phyloP scores from a whole-genome alignment of 2,113 vertebrate species.

The Romanogobio albipinnatus region DNA sequence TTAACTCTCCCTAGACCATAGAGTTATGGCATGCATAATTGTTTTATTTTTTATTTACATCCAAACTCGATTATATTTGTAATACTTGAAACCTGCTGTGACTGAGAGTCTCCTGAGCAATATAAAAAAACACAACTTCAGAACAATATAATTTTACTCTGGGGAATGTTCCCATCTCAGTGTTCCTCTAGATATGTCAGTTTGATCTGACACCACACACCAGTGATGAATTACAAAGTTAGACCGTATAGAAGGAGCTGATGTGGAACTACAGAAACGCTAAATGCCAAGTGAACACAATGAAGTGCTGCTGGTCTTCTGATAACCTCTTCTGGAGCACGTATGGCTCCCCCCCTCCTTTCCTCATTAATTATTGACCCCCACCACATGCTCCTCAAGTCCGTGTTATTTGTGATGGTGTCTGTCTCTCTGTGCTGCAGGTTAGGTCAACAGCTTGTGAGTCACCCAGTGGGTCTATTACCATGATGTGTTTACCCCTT shows the following conservation, averaged over 20 bases:
- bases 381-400: conserved; percentile 19
- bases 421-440: conserved; percentile 24
- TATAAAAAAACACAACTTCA: background rate
- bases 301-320: conserved; percentile 30
- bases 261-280: background rate
- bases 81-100: background rate
- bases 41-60: background rate
- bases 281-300: conserved; percentile 30
- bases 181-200: background rate
- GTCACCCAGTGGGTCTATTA: conserved; percentile 26
- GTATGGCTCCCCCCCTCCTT: conserved; percentile 26
- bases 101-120: background rate
- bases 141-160: background rate
- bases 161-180: background rate
- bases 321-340: conserved; percentile 24
- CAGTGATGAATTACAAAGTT: conserved; percentile 16
- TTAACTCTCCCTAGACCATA: background rate
- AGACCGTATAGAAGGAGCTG: background rate
- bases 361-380: conserved; percentile 53
- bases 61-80: background rate
- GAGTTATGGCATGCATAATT: background rate
- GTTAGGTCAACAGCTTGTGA: conserved; percentile 39
- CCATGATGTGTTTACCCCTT: conserved; percentile 2
- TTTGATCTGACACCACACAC: background rate
- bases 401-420: conserved; percentile 23